Conservation (phyloP, 1,140 invertebrate genomes). For the Choristoneura fumiferana region DNA sequence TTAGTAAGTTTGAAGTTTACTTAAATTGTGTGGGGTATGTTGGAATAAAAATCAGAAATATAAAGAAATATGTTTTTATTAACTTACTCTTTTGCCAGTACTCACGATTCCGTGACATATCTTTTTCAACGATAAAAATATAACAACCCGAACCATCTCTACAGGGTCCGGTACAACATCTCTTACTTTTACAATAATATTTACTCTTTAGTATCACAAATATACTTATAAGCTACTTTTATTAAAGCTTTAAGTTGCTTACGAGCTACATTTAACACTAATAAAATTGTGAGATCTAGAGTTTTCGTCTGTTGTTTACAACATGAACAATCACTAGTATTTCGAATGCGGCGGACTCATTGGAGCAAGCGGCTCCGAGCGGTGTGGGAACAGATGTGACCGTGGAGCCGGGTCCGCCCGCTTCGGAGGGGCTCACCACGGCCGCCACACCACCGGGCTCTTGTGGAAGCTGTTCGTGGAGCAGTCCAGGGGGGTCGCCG, state of each 20-base stretch:
- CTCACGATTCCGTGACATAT: conserved; percentile 62
- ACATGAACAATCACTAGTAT: conserved; percentile 56
- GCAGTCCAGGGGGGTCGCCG: conserved; percentile 79
- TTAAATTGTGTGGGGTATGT: no score
- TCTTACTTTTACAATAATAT: conserved; percentile 62
- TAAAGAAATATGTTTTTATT: conserved; percentile 65
- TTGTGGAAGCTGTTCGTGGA: conserved; percentile 60
- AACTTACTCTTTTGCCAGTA: conserved; percentile 59
- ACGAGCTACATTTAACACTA: conserved; percentile 66
- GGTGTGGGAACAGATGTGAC: conserved; percentile 76
- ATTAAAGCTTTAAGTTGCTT: conserved; percentile 76
- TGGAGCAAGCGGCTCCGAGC: conserved; percentile 60
- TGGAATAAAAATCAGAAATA: conserved; percentile 67
- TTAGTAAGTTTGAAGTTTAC: neutral
- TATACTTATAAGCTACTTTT: conserved; percentile 67
- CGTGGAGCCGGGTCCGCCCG: conserved; percentile 71
- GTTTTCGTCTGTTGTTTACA: conserved; percentile 45
- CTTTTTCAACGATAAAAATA: conserved; percentile 75
- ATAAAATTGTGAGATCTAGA: conserved; percentile 69
- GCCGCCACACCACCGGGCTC: conserved; percentile 68
- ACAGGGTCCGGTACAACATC: conserved; percentile 69
- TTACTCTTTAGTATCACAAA: conserved; percentile 77
- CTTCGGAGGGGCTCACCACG: conserved; percentile 71
- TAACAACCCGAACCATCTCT: conserved; percentile 68
- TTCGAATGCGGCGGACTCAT: conserved; percentile 59